These are phyloP conservation scores for Phaonia tiefii DNA, from an alignment of 2,888 invertebrate species.

Conservation along the genomic window DNA sequence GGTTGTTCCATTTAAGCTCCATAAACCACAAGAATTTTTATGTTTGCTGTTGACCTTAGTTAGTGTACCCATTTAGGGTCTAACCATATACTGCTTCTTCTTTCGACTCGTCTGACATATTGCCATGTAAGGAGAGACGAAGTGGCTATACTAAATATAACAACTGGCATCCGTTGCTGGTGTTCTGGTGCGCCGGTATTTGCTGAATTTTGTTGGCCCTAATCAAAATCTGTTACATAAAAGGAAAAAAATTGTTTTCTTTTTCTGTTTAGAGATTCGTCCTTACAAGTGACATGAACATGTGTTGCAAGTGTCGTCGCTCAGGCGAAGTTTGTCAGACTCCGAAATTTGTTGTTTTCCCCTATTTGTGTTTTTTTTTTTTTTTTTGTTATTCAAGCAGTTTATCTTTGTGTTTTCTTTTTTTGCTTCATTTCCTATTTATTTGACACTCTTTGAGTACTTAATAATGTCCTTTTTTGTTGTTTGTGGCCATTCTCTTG, in stretches of 20 bases:
- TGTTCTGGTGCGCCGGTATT: background rate
- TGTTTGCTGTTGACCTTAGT: background rate
- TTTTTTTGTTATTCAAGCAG: too few species aligned
- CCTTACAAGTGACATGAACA: constrained; percentile 1
- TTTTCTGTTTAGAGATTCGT: background rate
- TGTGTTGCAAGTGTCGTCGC: background rate
- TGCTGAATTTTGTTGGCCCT: constrained; percentile 9
- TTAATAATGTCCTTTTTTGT: constrained; percentile 2
- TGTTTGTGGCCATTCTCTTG: background rate
- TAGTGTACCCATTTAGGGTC: background rate
- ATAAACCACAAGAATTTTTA: constrained; percentile 12
- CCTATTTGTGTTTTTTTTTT: background rate
- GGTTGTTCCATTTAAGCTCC: background rate
- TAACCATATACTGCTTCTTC: background rate
- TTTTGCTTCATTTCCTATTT: background rate
- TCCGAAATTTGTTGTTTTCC: constrained; percentile 1
- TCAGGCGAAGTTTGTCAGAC: background rate
- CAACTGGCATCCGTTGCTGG: background rate
- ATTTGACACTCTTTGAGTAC: background rate
- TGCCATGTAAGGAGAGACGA: background rate
- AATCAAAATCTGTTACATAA: constrained; percentile 49
- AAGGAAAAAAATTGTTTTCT: constrained; percentile 3
- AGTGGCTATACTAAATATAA: background rate
- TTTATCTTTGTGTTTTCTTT: background rate
- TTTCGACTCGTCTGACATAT: background rate